These are phyloP conservation scores for Caenorhabditis sulstoni DNA, from an alignment of 2,888 invertebrate species.

Conservation along the genomic window DNA sequence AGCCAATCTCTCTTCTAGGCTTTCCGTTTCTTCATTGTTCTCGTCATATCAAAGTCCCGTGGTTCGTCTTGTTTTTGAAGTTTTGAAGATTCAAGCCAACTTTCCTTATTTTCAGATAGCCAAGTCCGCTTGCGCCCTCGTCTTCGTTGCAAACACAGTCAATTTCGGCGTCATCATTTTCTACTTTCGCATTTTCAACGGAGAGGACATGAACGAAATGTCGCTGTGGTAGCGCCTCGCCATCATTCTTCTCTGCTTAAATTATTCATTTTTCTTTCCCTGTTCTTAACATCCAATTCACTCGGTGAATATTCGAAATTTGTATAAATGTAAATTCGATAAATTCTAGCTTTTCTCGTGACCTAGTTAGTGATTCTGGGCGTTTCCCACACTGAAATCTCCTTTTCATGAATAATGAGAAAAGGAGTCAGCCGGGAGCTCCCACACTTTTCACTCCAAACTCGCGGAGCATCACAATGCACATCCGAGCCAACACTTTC, in stretches of 20 bases:
- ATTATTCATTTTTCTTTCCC: constrained; percentile 24
- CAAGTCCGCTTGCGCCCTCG: constrained; percentile 63
- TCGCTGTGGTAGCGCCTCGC: constrained; percentile 68
- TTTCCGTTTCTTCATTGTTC: constrained; percentile 19
- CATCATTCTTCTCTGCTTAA: constrained; percentile 15
- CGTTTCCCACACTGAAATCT: too few species aligned
- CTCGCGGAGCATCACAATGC: neutral
- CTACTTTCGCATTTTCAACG: constrained; percentile 75
- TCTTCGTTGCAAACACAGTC: constrained; percentile 75
- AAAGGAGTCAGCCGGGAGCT: neutral
- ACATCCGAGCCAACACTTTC: constrained; percentile 4
- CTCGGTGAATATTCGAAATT: constrained; percentile 22
- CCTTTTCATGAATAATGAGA: constrained; percentile 1
- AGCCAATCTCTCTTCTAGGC: constrained; percentile 72
- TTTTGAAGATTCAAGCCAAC: neutral
- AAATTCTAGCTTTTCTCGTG: neutral
- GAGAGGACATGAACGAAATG: constrained; percentile 72
- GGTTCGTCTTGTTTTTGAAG: constrained; percentile 32
- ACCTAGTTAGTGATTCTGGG: too few species aligned
- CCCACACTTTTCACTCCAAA: neutral
- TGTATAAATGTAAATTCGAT: constrained; percentile 36
- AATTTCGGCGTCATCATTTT: constrained; percentile 71
- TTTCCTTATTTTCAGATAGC: constrained; percentile 65
- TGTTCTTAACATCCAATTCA: constrained; percentile 6
- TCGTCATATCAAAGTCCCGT: constrained; percentile 39